Evolutionary conservation across 2,797 vertebrate species (phyloP), one percentile per base, ranked within the genome.

Genomic region (Anomalospiza imberbis): DNA sequence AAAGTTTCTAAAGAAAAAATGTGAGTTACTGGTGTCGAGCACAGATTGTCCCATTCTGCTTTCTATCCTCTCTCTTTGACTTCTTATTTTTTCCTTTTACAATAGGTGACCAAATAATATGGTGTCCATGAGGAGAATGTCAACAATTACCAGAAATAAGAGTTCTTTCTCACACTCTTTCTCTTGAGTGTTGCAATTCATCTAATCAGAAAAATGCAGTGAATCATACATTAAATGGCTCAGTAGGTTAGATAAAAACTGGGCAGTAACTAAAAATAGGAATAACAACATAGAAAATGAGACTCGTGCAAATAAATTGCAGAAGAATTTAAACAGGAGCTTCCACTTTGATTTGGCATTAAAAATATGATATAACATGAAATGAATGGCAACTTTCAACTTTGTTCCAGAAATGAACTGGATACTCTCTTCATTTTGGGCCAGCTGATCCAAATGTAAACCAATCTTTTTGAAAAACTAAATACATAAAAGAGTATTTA

Each of bases 391-490:
- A 89, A 72, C 40, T 89, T 95, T 51, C 36, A 78, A 50, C 60
- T 93, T 88, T 32, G 21, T 94, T 96, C 40, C 81, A 89, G 71
- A 89, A 84, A 84, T 62, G n/a, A 95, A 94, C 29, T 72, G 42
- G 86, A 72, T 92, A 92, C 17, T 31, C 19, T 58, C 51, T 88
- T 93, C 70, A 61, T 68, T 96, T 86, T 79, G 53, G 38, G 51
- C 22, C 38, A 68, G 38, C 20, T 67, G 67, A 74, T 78, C 29
- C 66, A 88, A 75, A 73, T 79, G 63, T 76, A 71, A 97, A 81
- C 42, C 40, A 68, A 47, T 4, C 19, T 82, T 90, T 83, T 60
- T 61, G 6, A 92, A 87, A 68, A 79, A 10, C 58, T 82, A 76
- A 65, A 89, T 50, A 48, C 22, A 86, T 96, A 80, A 80, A 91